Evolutionary conservation across 2,888 invertebrate species (phyloP).

Genomic region (Celastrina argiolus): DNA sequence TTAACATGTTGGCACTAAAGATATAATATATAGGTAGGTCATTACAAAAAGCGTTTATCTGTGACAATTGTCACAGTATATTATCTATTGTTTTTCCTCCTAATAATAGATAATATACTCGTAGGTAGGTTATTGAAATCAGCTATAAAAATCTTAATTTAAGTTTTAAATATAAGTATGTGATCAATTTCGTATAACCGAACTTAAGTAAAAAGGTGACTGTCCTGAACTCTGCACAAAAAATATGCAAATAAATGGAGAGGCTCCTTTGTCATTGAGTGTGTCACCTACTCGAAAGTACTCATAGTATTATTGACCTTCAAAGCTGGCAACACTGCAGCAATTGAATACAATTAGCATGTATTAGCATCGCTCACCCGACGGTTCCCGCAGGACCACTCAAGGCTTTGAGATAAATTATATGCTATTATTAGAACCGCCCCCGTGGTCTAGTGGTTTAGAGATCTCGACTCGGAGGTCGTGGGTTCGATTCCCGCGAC

Average conservation of each 20-base stretch:
- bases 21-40: no score
- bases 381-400: not conserved
- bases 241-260: slow-evolving; percentile 21
- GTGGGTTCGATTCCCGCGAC: no score
- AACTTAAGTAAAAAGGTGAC: not conserved
- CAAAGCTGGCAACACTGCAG: not conserved
- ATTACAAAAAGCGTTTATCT: no score
- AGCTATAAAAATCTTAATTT: no score
- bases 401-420: not conserved
- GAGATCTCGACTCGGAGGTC: no score
- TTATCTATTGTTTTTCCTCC: no score
- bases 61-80: no score
- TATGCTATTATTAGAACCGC: not conserved
- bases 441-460: no score
- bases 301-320: slow-evolving; percentile 4
- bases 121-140: no score
- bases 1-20: no score
- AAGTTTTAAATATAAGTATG: no score
- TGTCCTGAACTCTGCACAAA: slow-evolving; percentile 24
- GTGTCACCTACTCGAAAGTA: slow-evolving; percentile 2
- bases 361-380: not conserved
- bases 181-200: not conserved
- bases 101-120: no score
- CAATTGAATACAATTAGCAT: slow-evolving; percentile 9
- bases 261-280: slow-evolving; percentile 1